Percentiles rank a stretch among this genome's conserved stretches.
phyloP scores from a whole-genome alignment of 1,140 invertebrate genomes.

The Gryllus bimaculatus region DNA sequence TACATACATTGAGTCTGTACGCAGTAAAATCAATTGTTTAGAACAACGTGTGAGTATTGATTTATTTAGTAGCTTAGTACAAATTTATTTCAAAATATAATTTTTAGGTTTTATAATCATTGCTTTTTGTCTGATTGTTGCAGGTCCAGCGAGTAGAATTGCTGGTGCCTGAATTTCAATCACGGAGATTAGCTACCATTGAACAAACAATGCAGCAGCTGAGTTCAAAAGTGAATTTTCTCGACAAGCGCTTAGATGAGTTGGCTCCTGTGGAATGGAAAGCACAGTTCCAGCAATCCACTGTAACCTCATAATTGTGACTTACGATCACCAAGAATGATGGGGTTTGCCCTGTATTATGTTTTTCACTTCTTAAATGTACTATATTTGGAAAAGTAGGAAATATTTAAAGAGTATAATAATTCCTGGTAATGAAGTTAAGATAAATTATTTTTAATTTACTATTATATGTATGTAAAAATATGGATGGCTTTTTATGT shows the following conservation, averaged over 20 bases:
- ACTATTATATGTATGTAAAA: no score
- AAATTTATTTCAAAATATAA: not conserved
- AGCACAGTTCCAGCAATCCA: slow-evolving; percentile 1
- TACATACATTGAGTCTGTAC: not conserved
- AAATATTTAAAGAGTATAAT: no score
- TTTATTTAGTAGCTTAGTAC: not conserved
- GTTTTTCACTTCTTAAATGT: no score
- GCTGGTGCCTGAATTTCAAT: slow-evolving; percentile 14
- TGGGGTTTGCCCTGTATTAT: no score
- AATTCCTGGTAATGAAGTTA: no score
- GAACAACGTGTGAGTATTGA: slow-evolving; percentile 6
- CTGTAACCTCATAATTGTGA: not conserved
- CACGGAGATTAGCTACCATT: slow-evolving; percentile 9
- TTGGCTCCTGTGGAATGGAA: slow-evolving; percentile 16
- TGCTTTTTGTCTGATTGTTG: not conserved
- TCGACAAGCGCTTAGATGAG: slow-evolving; percentile 17
- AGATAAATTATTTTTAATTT: no score
- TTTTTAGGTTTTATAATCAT: not conserved
- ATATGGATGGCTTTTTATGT: no score
- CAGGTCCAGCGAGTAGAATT: slow-evolving; percentile 16
- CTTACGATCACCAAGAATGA: no score
- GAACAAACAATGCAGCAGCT: slow-evolving; percentile 13
- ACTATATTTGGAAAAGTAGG: no score
- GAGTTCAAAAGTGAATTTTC: slow-evolving; percentile 8
- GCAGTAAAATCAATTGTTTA: slow-evolving; percentile 12